Conservation (phyloP, 2,888 invertebrate species). For the Sturmia bella region DNA sequence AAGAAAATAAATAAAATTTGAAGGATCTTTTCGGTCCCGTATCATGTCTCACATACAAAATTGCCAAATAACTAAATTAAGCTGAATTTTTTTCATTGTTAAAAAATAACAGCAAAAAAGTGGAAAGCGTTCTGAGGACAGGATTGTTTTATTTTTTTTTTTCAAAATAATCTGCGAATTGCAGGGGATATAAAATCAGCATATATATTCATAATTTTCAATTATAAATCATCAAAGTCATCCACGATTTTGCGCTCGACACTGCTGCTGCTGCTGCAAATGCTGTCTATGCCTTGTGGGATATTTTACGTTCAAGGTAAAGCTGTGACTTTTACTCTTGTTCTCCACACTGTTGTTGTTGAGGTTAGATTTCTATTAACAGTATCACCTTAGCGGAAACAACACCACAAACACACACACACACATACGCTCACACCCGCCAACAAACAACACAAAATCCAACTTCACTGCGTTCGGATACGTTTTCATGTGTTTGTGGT, state of each 20-base stretch:
- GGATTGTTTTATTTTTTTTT: too few species aligned
- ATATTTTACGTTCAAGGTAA: constrained; percentile 61
- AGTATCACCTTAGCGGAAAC: constrained; percentile 34
- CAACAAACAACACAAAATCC: not conserved
- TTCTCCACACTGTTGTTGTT: constrained; percentile 22
- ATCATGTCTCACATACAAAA: too few species aligned
- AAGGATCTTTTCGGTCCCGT: too few species aligned
- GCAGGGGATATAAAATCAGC: not conserved
- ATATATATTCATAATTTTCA: constrained; percentile 31
- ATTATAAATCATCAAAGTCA: constrained; percentile 53
- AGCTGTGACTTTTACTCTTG: constrained; percentile 48
- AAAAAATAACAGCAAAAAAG: too few species aligned
- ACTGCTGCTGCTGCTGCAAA: not conserved
- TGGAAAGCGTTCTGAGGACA: too few species aligned
- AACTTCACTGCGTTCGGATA: too few species aligned
- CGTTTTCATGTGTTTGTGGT: not conserved
- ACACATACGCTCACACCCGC: not conserved
- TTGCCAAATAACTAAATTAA: too few species aligned
- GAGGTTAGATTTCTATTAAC: constrained; percentile 44
- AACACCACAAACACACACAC: not conserved
- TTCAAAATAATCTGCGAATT: not conserved
- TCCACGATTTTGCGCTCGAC: constrained; percentile 30
- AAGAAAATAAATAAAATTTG: not conserved
- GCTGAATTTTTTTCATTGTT: too few species aligned
- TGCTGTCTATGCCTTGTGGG: constrained; percentile 49